Evolutionary conservation across 2,888 invertebrate genomes (phyloP).

Genomic region (Drosophila austrosaltans): DNA sequence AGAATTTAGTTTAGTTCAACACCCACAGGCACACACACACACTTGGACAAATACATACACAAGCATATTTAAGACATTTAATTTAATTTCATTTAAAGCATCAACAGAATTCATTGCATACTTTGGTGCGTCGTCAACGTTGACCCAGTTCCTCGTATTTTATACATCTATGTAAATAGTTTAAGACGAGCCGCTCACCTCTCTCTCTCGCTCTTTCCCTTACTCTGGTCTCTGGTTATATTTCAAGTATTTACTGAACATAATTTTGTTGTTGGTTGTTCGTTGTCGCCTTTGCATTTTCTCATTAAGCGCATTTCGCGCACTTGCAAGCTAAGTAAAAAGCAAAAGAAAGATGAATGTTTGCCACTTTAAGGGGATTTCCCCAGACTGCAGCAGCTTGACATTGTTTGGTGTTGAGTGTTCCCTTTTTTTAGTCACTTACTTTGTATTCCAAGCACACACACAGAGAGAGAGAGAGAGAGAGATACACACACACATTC

Average conservation of each 20-base stretch:
- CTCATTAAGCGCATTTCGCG: constrained; percentile 75
- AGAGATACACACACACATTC: constrained; percentile 38
- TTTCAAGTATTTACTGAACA: constrained; percentile 67
- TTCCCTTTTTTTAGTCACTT: constrained; percentile 38
- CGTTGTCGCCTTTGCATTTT: constrained; percentile 66
- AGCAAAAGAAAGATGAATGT: constrained; percentile 40
- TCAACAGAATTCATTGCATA: constrained; percentile 68
- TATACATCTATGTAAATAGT: constrained; percentile 37
- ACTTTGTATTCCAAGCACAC: constrained; percentile 43
- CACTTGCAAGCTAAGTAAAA: constrained; percentile 27
- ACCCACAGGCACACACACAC: not conserved
- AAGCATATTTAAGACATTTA: constrained; percentile 47
- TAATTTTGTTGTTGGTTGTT: constrained; percentile 63
- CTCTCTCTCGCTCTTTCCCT: not conserved
- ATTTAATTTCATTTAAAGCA: constrained; percentile 64
- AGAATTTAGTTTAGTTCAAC: constrained; percentile 43
- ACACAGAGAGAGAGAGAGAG: not conserved
- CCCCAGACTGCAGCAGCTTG: constrained; percentile 51
- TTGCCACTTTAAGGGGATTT: constrained; percentile 33
- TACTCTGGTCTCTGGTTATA: constrained; percentile 36
- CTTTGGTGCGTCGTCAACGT: constrained; percentile 57
- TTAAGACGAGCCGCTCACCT: constrained; percentile 20
- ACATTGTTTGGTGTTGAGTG: constrained; percentile 33
- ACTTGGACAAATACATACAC: not conserved
- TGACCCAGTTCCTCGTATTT: constrained; percentile 58